Conservation (phyloP, 1,140 invertebrate species). For the Drosophila neocordata region DNA sequence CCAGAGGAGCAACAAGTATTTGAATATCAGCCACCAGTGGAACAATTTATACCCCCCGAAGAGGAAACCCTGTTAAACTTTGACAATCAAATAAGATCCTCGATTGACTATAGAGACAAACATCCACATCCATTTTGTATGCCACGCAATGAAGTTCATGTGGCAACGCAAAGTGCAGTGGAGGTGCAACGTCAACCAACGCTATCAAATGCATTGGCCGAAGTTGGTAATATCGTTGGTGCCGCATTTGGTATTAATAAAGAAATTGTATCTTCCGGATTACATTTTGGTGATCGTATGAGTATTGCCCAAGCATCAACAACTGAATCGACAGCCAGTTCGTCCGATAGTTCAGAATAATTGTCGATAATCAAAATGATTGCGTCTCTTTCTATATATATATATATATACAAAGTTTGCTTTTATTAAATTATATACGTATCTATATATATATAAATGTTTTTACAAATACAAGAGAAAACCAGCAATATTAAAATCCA, state of each 20-base stretch:
- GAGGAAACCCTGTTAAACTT: not conserved
- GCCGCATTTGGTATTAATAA: not conserved
- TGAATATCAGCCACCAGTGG: not conserved
- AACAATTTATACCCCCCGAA: not conserved
- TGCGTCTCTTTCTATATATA: not conserved
- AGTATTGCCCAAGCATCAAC: not conserved
- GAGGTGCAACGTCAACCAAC: not conserved
- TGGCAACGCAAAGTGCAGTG: not conserved
- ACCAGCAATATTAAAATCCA: not conserved
- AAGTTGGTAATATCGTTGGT: no score
- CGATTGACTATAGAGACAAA: not conserved
- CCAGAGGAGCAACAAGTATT: conserved; percentile 2
- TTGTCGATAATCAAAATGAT: not conserved
- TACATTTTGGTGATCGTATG: conserved; percentile 1
- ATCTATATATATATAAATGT: not conserved
- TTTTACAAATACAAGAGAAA: conserved; percentile 6
- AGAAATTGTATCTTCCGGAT: not conserved
- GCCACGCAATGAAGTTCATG: not conserved
- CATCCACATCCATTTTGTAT: not conserved
- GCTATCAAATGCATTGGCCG: no score
- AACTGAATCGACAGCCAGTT: not conserved
- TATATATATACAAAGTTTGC: not conserved
- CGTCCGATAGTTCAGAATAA: not conserved
- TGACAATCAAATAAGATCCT: not conserved
- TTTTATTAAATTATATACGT: not conserved